Evolutionary conservation across 2,888 invertebrate species (phyloP), one percentile per base, ranked within the genome.

Genomic region (Drosophila leonis): DNA sequence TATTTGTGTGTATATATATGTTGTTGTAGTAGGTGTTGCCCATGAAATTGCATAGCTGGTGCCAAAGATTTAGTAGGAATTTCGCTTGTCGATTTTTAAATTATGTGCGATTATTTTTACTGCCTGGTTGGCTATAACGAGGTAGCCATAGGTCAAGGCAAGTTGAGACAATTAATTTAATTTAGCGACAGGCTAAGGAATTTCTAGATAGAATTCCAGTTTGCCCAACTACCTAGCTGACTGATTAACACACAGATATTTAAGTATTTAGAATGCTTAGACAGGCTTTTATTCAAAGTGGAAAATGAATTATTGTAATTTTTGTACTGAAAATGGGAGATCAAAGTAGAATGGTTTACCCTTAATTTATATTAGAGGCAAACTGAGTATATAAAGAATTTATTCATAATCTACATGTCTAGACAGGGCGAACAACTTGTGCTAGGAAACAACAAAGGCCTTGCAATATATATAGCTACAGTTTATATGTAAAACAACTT

Each of bases 21-120:
- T 49, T 55, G 20, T 42, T 41, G 48, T 33, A 24, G 62, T 55
- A 44, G 70, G 62, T 70, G 65, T 74, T 65, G 24, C 39, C 52
- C 64, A 35, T n/a, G 35, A 55, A 63, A 75, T 52, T 52, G 61
- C 57, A 62, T 54, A 29, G 52, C 24, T 46, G 24, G 33, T 18
- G 54, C 52, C 37, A 66, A 33, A 67, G 44, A 54, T 24, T 10
- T 49, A 15, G 55, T 31, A 31, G 35, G 29, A 33, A 35, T 72
- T 52, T 48, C 39, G 27, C 20, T 27, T 60, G 65, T 13, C 46
- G 48, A 15, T 62, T 69, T 51, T 66, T 27, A 49, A 64, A 54
- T 55, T 41, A 73, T 27, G 41, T 37, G 42, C 29, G 39, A 54
- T 59, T 59, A 54, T 54, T 48, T 54, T 33, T 20, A 44, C n/a